These are phyloP conservation scores for Trialeurodes vaporariorum DNA, from an alignment of 1,140 invertebrate species.

Conservation along the genomic window DNA sequence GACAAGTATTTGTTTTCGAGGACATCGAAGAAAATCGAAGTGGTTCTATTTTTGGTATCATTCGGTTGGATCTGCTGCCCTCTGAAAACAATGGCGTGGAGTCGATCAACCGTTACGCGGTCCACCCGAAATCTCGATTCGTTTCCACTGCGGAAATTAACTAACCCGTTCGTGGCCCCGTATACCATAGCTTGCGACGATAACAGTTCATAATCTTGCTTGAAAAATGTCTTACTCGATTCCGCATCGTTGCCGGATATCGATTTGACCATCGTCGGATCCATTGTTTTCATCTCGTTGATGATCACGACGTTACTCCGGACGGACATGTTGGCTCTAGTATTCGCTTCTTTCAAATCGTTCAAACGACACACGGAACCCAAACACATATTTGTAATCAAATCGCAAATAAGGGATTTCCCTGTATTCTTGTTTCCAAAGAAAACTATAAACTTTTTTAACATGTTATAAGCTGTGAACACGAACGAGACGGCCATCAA, in stretches of 20 bases:
- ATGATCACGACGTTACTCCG: not conserved
- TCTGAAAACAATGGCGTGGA: not conserved
- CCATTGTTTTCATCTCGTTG: not conserved
- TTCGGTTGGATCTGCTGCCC: not conserved
- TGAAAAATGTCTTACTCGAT: not conserved
- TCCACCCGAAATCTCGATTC: not conserved
- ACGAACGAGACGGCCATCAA: not conserved
- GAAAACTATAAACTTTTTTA: not conserved
- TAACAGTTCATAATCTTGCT: not conserved
- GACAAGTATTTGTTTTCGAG: not conserved
- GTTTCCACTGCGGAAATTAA: not conserved
- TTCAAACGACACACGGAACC: not conserved
- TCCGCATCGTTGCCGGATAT: not conserved
- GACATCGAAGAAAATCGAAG: not conserved
- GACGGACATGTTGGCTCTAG: not conserved
- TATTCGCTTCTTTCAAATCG: not conserved
- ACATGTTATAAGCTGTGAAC: not conserved
- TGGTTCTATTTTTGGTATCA: not conserved
- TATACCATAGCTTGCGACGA: not conserved
- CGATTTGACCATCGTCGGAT: not conserved
- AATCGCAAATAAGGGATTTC: not conserved
- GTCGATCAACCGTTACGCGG: not conserved
- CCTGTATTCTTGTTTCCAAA: not conserved
- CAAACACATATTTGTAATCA: not conserved
- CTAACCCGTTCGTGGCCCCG: not conserved